Evolutionary conservation across 1,140 invertebrate genomes (phyloP), one percentile per base, ranked within the genome.

Genomic region (Rhizoglyphus robini): DNA sequence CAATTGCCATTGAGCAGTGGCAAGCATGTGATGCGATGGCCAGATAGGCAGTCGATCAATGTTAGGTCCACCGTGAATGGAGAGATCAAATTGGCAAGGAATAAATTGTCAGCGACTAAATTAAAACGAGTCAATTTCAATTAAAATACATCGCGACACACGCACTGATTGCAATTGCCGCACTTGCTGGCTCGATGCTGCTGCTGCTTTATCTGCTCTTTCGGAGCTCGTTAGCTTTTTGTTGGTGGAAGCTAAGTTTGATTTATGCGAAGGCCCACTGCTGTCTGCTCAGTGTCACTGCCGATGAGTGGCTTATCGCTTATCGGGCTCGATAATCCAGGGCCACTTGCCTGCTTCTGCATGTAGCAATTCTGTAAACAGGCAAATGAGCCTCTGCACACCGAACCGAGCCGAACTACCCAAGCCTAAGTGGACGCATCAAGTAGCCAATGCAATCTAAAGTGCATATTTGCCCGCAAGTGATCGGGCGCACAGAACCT

Each of bases 101-200:
- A 54, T 54, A 54, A 54, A 54, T 54, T 54, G 51, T 8, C 51
- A 54, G 51, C 51, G 51, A 54, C 51, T 54, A 54, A 54, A 54
- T 54, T 54, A 54, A 54, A 32, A 23, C 51, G 51, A 54, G 8
- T 54, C 51, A 54, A 54, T 54, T 54, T 54, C 8, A 54, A 54
- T 54, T 54, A 54, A 54, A 54, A 54, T 54, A 54, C 8, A 27
- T 27, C 23, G 31, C 51, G 23, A 54, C 51, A 41, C 36, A 11
- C n/a, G n/a, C n/a, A n/a, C n/a, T n/a, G n/a, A n/a, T n/a, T n/a
- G n/a, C n/a, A n/a, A n/a, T n/a, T n/a, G n/a, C n/a, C 36, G 8
- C 36, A 41, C 36, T 41, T 41, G 36, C 36, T 11, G 8, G 36
- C 36, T 11, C 36, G 36, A 8, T 11, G 18, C 8, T 18, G 18